phyloP scores from a whole-genome alignment of 2,888 invertebrate species.

The Phengaris alcon region DNA sequence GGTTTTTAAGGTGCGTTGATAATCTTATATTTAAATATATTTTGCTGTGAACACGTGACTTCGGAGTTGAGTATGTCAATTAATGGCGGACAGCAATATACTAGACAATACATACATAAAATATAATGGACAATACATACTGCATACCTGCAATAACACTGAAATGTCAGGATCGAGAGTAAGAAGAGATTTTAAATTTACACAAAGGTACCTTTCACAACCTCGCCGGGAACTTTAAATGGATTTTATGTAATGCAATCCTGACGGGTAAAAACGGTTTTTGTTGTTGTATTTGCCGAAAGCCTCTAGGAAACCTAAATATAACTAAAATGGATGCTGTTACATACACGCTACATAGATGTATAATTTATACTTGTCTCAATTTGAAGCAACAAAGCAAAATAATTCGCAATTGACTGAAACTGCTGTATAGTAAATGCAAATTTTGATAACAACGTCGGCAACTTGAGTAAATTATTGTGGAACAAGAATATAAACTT shows the following conservation, averaged over 20 bases:
- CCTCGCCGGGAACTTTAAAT: constrained; percentile 1
- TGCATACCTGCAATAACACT: background rate
- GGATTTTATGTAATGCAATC: constrained; percentile 9
- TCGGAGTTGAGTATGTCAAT: no score
- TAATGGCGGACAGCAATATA: no score
- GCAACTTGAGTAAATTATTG: constrained; percentile 7
- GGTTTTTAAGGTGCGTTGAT: no score
- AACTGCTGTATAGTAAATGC: constrained; percentile 32
- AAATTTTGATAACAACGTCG: constrained; percentile 4
- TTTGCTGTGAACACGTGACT: no score
- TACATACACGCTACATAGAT: background rate
- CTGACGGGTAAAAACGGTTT: background rate
- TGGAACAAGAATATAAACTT: constrained; percentile 5
- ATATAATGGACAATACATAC: no score
- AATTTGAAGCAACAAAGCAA: constrained; percentile 32
- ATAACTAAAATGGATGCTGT: background rate
- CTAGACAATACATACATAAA: no score
- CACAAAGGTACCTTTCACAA: constrained; percentile 4
- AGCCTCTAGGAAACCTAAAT: background rate
- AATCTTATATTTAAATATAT: no score
- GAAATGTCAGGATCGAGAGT: background rate
- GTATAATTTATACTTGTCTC: background rate
- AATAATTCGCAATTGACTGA: constrained; percentile 32
- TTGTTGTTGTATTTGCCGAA: background rate
- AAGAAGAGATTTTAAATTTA: constrained; percentile 35